Conservation (phyloP, 2,797 vertebrate species). For the Halcyon badia region DNA sequence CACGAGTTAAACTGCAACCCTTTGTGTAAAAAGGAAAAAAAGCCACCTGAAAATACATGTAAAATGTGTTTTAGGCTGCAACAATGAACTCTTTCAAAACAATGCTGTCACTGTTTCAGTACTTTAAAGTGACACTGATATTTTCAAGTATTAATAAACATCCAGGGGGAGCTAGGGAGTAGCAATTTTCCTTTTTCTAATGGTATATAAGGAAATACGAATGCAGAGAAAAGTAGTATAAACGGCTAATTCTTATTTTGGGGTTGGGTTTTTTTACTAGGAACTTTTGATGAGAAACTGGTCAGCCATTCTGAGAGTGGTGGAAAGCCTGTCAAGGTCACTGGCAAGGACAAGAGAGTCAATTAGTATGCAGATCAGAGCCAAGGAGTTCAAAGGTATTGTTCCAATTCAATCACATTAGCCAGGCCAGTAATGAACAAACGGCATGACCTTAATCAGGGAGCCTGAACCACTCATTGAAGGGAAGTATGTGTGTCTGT, state of each 20-base stretch:
- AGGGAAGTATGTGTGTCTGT: constrained; percentile 60
- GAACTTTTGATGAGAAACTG: constrained; percentile 78
- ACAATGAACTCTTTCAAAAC: constrained; percentile 23
- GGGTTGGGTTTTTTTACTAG: constrained; percentile 13
- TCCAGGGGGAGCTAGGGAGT: constrained; percentile 85
- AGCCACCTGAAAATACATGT: not conserved
- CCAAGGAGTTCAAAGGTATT: constrained; percentile 93
- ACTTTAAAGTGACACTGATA: constrained; percentile 41
- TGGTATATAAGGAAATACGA: constrained; percentile 47
- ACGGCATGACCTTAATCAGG: constrained; percentile 92
- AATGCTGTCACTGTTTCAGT: constrained; percentile 44
- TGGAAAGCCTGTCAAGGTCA: constrained; percentile 87
- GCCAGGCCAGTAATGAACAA: constrained; percentile 91
- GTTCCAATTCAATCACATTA: constrained; percentile 97
- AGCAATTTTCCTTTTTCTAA: constrained; percentile 61
- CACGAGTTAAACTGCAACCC: not conserved
- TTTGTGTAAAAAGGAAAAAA: constrained; percentile 1
- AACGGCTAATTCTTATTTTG: constrained; percentile 64
- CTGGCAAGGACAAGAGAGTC: constrained; percentile 89
- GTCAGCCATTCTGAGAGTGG: constrained; percentile 74
- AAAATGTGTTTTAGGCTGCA: constrained; percentile 10
- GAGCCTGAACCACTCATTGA: constrained; percentile 74
- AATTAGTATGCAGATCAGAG: constrained; percentile 97
- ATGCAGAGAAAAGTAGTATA: constrained; percentile 57
- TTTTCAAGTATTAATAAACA: constrained; percentile 69